phyloP scores from a whole-genome alignment of 2,113 vertebrate species.

The Natator depressus region DNA sequence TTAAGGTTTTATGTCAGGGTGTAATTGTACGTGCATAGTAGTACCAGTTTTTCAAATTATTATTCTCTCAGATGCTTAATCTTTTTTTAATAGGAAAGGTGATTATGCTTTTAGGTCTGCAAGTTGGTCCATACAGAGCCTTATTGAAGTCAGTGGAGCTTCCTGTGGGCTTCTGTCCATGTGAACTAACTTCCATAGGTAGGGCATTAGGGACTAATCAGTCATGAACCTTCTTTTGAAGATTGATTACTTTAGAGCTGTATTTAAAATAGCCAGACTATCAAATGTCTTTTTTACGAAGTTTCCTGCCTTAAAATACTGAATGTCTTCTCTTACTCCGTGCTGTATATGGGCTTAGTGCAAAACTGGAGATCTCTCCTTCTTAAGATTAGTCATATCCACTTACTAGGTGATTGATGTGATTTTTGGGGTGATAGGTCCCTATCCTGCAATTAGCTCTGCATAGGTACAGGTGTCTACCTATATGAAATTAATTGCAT shows the following conservation, averaged over 20 bases:
- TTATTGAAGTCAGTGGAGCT: accelerated
- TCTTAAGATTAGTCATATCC: accelerated
- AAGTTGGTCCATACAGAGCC: accelerated
- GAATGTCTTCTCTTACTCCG: not conserved
- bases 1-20: accelerated
- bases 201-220: accelerated
- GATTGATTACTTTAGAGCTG: accelerated
- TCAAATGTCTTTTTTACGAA: not conserved
- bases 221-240: accelerated
- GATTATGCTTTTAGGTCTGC: accelerated
- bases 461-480: not conserved
- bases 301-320: accelerated
- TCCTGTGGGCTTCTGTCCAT: accelerated
- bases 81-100: not conserved
- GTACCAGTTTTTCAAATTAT: accelerated
- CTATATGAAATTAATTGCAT: accelerated
- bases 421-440: accelerated
- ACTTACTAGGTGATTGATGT: accelerated
- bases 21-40: accelerated
- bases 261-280: not conserved
- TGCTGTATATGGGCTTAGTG: accelerated
- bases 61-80: accelerated
- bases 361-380: accelerated
- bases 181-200: accelerated
- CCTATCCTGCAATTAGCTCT: not conserved